Evolutionary conservation across 2,113 vertebrate genomes (phyloP), one percentile per base, ranked within the genome.

Genomic region (Hyaena hyaena): DNA sequence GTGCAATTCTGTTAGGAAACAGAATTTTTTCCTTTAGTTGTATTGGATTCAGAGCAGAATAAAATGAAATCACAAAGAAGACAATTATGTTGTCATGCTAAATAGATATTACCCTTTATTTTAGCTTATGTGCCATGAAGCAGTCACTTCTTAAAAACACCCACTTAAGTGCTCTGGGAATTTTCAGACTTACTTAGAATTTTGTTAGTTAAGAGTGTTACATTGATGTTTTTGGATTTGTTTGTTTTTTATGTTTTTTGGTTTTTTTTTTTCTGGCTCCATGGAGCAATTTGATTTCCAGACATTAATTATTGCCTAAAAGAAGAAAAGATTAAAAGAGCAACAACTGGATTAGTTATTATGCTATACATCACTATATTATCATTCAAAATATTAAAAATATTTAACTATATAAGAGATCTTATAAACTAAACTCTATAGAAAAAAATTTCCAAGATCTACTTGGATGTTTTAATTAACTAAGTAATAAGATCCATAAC

Each of bases 21-120:
- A 86, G 19, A 21, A 14, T 88, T 97, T n/a, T 79, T 96, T 90
- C 61, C 96, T 98, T 98, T 33, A 85, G 98, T 77, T 90, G 4
- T 76, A 91, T 65, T 23, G 94, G 48, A 98, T 68, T 92, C 93
- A 93, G 81, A 90, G 26, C 8, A 82, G 4, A 77, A 88, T 26
- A 90, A 10, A 63, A 17, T 87, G 10, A 95, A 97, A 94, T 4
- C 80, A 7, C 28, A 89, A 63, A 93, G 79, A 95, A 79, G 2
- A 0, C 0, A 95, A 80, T 92, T 96, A 31, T 43, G 1, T 55
- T 87, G 91, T 82, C 1, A 73, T 43, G n/a, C 0, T 31, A 77
- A 77, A 93, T 93, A 84, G 87, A 89, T 48, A 69, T 3, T 92
- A 24, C 0, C 1, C 43, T 97, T 97, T 11, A 26, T 50, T 97